Evolutionary conservation across 2,888 invertebrate genomes (phyloP).

Genomic region (Chymomyza caudatula): DNA sequence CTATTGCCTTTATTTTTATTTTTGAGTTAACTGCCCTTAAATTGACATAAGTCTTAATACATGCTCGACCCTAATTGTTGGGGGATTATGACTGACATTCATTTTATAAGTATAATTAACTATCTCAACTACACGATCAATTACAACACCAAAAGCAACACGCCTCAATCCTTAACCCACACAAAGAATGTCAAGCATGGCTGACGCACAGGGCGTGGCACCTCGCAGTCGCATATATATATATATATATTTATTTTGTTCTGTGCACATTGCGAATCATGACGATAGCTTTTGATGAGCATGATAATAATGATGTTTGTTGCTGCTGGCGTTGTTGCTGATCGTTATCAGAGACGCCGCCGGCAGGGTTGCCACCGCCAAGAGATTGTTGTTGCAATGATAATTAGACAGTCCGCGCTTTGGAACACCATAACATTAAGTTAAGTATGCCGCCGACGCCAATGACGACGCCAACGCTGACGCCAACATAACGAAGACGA

Average conservation of each 20-base stretch:
- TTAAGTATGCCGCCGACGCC: constrained; percentile 47
- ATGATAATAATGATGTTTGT: constrained; percentile 31
- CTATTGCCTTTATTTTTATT: no score
- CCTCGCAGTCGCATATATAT: constrained; percentile 12
- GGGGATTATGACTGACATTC: neutral
- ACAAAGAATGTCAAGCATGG: constrained; percentile 14
- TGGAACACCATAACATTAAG: constrained; percentile 23
- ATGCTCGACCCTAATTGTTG: no score
- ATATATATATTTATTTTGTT: neutral
- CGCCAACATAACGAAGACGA: constrained; percentile 25
- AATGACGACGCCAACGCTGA: constrained; percentile 17
- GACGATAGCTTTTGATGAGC: constrained; percentile 8
- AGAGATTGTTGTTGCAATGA: constrained; percentile 9
- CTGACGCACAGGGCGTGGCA: constrained; percentile 26
- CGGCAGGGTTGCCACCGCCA: constrained; percentile 2
- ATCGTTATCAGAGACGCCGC: constrained; percentile 1
- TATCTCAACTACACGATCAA: constrained; percentile 43
- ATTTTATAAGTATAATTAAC: constrained; percentile 24
- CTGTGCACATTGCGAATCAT: neutral
- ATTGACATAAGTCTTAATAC: no score
- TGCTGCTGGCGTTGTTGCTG: neutral
- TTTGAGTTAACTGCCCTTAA: no score
- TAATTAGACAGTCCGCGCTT: constrained; percentile 39
- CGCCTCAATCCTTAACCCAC: neutral
- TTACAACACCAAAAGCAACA: constrained; percentile 28